phyloP scores from a whole-genome alignment of 92 coral and sea anemone genomes.

The Zoanthus sansibaricus region DNA sequence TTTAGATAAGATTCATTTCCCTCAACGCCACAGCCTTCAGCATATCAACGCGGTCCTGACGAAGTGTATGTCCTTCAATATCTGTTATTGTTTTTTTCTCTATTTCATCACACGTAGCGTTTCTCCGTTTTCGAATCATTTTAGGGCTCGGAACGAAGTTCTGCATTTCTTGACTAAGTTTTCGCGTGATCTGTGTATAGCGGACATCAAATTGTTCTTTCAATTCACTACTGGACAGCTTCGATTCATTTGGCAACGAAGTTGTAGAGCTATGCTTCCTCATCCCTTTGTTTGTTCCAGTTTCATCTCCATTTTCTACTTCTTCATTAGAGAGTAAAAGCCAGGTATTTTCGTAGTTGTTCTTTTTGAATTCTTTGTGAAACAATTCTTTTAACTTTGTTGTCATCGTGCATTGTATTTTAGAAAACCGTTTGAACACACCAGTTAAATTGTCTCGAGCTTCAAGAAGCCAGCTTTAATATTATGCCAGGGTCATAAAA shows the following conservation, averaged over 20 bases:
- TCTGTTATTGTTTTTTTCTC: constrained; percentile 39
- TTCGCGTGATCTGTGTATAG: constrained; percentile 32
- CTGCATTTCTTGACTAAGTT: constrained; percentile 42
- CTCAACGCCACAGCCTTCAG: constrained; percentile 36
- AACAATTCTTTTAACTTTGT: constrained; percentile 21
- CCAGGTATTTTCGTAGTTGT: constrained; percentile 34
- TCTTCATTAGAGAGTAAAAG: not conserved
- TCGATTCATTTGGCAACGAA: constrained; percentile 5
- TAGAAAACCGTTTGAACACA: not conserved
- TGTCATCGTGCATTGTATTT: constrained; percentile 1
- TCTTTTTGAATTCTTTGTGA: constrained; percentile 13
- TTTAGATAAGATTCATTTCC: constrained; percentile 45
- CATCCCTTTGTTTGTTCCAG: not conserved
- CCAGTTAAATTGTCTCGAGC: not conserved
- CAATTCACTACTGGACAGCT: not conserved
- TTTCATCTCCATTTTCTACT: not conserved
- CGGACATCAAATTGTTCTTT: not conserved
- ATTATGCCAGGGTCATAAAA: not conserved
- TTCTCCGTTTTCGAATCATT: constrained; percentile 49
- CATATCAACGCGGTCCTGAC: constrained; percentile 37
- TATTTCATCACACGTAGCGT: constrained; percentile 42
- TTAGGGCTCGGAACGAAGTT: constrained; percentile 41
- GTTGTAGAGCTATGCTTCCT: constrained; percentile 22
- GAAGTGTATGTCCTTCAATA: constrained; percentile 39
- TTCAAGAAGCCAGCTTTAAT: not conserved